These are phyloP conservation scores for Babyrousa celebensis DNA, from an alignment of 2,797 vertebrate species.

Conservation along the genomic window DNA sequence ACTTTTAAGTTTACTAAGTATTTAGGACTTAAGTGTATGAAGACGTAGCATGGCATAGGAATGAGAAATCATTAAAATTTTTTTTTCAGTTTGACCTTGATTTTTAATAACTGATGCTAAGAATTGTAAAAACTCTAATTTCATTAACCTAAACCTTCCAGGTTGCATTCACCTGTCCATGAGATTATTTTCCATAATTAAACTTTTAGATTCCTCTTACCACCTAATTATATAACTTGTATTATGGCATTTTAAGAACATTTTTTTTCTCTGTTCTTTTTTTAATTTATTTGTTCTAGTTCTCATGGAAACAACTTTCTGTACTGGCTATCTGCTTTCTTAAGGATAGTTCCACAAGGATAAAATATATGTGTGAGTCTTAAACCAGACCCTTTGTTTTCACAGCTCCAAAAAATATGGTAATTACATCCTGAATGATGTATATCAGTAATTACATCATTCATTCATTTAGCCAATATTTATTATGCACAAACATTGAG, in stretches of 20 bases:
- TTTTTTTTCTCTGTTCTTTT: background rate
- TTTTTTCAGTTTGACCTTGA: background rate
- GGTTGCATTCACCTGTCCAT: conserved; percentile 11
- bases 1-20: conserved; percentile 20
- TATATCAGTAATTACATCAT: background rate
- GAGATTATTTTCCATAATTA: conserved; percentile 64
- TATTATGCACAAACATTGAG: background rate
- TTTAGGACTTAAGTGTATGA: conserved; percentile 6
- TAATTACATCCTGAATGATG: conserved; percentile 9
- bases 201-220: conserved; percentile 16
- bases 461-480: conserved; percentile 11
- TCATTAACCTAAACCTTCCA: conserved; percentile 40
- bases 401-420: background rate
- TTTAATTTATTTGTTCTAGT: conserved; percentile 10
- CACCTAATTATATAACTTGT: conserved; percentile 2
- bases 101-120: conserved; percentile 59
- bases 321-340: conserved; percentile 53
- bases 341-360: conserved; percentile 50
- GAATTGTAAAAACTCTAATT: background rate
- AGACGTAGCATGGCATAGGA: background rate
- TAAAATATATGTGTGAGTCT: conserved; percentile 57
- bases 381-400: conserved; percentile 48
- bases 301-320: conserved; percentile 7
- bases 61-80: background rate
- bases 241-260: conserved; percentile 49